Evolutionary conservation across 2,888 invertebrate genomes (phyloP), one percentile per base, ranked within the genome.

Genomic region (Himalopsyche japonica): DNA sequence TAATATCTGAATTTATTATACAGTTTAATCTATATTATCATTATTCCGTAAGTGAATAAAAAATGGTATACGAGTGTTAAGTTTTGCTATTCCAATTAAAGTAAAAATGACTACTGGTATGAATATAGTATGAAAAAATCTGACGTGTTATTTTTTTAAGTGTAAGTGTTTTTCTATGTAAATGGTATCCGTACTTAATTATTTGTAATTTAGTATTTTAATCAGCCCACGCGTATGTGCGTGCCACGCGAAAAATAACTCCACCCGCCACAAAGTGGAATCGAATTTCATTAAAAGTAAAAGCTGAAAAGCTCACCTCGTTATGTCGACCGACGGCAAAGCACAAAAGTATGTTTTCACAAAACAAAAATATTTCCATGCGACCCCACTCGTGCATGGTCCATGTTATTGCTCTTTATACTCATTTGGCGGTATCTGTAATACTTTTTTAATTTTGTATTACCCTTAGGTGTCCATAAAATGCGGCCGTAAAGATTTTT

Each of bases 391-490:
- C 30, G 84, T 30, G 79, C 43, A n/a, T 37, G 70, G 27, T 77
- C 76, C 83, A 79, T 79, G 82, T 84, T 86, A 86, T 85, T 70
- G 81, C 85, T 86, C 85, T 86, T 85, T 84, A 85, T 84, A 81
- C 85, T 86, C 86, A 85, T 86, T 86, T 81, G 84, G 86, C 85
- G 86, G 86, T 86, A 86, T 85, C 86, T 86, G 78, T 86, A 86
- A 86, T 86, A 86, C 86, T 86, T 86, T 86, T 86, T 86, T 86
- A 86, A 86, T 86, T 86, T 86, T 86, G 86, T 85, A 86, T 86
- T 86, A 86, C 86, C 86, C 85, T 85, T 86, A 85, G 86, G 85
- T 85, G 86, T 84, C 84, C 86, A 85, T 86, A 85, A 86, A 86
- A 82, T 76, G 83, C 20, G 84, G 83, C 86, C 79, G 82, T 86